Base-by-base conservation (phyloP, 2,888 invertebrate species). In the Acanthosepion pharaonis region DNA sequence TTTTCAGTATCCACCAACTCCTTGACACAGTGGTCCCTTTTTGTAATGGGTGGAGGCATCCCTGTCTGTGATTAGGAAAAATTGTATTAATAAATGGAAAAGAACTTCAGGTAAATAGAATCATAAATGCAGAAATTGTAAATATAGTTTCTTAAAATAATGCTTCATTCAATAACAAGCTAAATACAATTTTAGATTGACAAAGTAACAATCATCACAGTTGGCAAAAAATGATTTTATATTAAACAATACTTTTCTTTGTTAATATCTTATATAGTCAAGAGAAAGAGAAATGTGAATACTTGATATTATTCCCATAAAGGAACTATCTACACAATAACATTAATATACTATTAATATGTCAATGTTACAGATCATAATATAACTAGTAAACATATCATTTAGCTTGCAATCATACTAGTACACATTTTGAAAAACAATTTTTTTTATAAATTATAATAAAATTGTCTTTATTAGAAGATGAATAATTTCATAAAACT, bases 1-100 rank as follows among this genome's bases (percentile, higher is more conserved):
- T 98, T 98, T 97, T 99, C 99, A 0, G 99, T 99, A 97, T 99
- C 99, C 91, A 99, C 98, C 94, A 99, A 98, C 97, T 99, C 99
- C 95, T 97, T 97, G 48, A 98, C 97, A 95, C 98, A 98, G 95
- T 99, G 99, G 97, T 99, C 99, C 95, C 99, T 98, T 97, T 99
- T 99, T 97, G 99, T 99, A 48, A 95, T 95, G 48, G 96, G 96
- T 92, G 95, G 95, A 55, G 96, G 96, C 94, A 95, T 94, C 93
- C 94, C 48, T n/a, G 78, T 94, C 95, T 95, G 92, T 48, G 94
- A 94, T 18, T 23, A 91, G 92, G 51, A n/a, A n/a, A 78, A 78
- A 78, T n/a, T 5, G 9, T n/a, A n/a, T 11, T 8, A 23, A 78
- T n/a, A 78, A 0, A 78, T 59, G 25, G 59, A 4, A 59, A 0